These are phyloP conservation scores for Leucophenga varia DNA, from an alignment of 1,140 invertebrate species.

Conservation along the genomic window DNA sequence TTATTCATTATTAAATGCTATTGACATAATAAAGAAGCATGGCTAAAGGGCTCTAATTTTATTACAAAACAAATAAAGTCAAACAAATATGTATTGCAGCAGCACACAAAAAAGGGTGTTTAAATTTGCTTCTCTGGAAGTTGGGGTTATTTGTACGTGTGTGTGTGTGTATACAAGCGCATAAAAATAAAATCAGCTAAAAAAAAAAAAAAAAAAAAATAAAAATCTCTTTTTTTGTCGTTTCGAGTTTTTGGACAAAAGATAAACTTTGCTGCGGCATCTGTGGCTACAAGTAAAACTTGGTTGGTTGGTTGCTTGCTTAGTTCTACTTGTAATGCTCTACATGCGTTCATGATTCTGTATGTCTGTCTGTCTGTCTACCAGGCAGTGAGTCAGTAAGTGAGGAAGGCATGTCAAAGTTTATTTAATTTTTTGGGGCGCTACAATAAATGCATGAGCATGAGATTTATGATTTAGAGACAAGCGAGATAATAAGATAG, in stretches of 20 bases:
- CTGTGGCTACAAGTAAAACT: conserved; percentile 49
- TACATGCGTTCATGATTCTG: too few relatives aligned
- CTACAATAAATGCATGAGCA: conserved; percentile 2
- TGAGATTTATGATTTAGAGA: conserved; percentile 28
- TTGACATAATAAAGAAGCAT: too few relatives aligned
- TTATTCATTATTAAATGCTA: background rate
- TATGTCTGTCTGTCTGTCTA: too few relatives aligned
- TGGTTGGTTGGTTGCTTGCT: too few relatives aligned
- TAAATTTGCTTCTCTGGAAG: too few relatives aligned
- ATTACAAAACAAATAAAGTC: conserved; percentile 53
- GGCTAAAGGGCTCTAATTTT: conserved; percentile 53
- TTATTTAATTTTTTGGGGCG: conserved; percentile 40
- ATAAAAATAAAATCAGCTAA: too few relatives aligned
- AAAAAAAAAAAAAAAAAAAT: too few relatives aligned
- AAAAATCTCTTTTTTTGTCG: too few relatives aligned
- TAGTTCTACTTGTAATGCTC: too few relatives aligned
- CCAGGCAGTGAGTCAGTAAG: background rate
- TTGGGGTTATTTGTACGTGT: too few relatives aligned
- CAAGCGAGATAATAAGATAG: conserved; percentile 5
- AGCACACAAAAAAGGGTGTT: conserved; percentile 22
- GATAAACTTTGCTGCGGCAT: conserved; percentile 18
- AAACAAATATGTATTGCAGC: conserved; percentile 33
- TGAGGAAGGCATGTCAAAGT: conserved; percentile 27
- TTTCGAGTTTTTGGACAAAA: too few relatives aligned
- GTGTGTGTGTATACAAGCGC: too few relatives aligned